Evolutionary conservation across 2,113 vertebrate species (phyloP), one percentile per base, ranked within the genome.

Genomic region (Lamprotornis superbus): DNA sequence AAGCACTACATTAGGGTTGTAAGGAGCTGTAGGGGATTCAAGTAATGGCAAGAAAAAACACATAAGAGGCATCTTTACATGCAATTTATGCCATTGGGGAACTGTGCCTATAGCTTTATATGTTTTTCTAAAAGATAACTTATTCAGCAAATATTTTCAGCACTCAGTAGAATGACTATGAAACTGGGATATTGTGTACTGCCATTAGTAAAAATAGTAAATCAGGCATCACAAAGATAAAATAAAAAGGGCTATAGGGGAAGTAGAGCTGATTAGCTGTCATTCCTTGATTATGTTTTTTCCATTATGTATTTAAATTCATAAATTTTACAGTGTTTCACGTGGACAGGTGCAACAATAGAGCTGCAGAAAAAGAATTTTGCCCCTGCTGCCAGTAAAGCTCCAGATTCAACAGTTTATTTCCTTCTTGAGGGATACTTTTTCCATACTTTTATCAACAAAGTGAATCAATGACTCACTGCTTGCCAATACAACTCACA

Each of bases 391-490:
- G 55, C 44, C 17, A 15, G 30, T 47, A 65, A 83, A 87, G 16
- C 49, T 90, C 42, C 9, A 2, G 83, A 59, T 90, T 64, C 64
- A 90, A 52, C 77, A 82, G 82, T 93, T 87, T 89, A 19, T 84
- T 95, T 91, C 44, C 21, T 93, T 47, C 57, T 81, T 30, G 16
- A 63, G 35, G 60, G 19, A 63, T 47, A 81, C 64, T 93, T 88
- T 74, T 87, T 25, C 71, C 77, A 52, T n/a, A 70, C 53, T 88
- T 88, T 67, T 93, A 94, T 83, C 84, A 92, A 83, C 31, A 49
- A 83, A 85, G 74, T 25, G 59, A 42, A 88, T 96, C 95, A 88
- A 80, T 95, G 92, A 92, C 59, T 97, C 94, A 93, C 63, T 69
- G 68, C 88, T 95, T 94, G 71, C 79, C 71, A 64, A 63, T 91